Percentiles rank a stretch among this genome's conserved stretches.
phyloP scores from a whole-genome alignment of 2,888 invertebrate species.

The Apeira syringaria region DNA sequence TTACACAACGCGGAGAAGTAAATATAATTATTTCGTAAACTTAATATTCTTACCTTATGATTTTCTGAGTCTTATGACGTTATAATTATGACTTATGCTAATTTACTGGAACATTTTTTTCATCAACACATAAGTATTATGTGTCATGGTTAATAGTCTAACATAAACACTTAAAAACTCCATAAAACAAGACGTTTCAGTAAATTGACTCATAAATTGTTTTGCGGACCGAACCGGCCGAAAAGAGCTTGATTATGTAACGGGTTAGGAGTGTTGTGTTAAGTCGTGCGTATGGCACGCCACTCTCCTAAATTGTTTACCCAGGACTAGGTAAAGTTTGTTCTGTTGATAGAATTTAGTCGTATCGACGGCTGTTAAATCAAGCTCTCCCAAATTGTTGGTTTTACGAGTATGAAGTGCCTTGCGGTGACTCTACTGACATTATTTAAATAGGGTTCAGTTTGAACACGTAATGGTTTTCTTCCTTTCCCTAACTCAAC shows the following conservation, averaged over 20 bases:
- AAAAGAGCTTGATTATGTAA: slow-evolving; percentile 25
- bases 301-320: slow-evolving; percentile 42
- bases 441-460: neutral
- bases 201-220: slow-evolving; percentile 26
- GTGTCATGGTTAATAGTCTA: too few species aligned
- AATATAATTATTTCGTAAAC: too few species aligned
- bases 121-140: too few species aligned
- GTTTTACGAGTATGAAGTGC: slow-evolving; percentile 15
- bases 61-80: too few species aligned
- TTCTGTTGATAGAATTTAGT: slow-evolving; percentile 38
- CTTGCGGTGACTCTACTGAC: slow-evolving; percentile 1
- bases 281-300: slow-evolving; percentile 27
- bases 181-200: slow-evolving; percentile 1
- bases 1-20: too few species aligned
- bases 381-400: slow-evolving; percentile 19
- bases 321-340: slow-evolving; percentile 39
- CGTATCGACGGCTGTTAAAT: slow-evolving; percentile 19
- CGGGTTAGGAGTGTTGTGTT: slow-evolving; percentile 24
- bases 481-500: too few species aligned
- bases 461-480: neutral
- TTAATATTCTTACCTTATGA: too few species aligned
- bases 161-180: too few species aligned
- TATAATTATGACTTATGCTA: too few species aligned
- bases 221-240: slow-evolving; percentile 20
- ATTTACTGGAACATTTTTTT: neutral